These are phyloP conservation scores for Turritopsis rubra DNA, from an alignment of 30 jellyfish, hydroid and myxozoan genomes.

Conservation along the genomic window DNA sequence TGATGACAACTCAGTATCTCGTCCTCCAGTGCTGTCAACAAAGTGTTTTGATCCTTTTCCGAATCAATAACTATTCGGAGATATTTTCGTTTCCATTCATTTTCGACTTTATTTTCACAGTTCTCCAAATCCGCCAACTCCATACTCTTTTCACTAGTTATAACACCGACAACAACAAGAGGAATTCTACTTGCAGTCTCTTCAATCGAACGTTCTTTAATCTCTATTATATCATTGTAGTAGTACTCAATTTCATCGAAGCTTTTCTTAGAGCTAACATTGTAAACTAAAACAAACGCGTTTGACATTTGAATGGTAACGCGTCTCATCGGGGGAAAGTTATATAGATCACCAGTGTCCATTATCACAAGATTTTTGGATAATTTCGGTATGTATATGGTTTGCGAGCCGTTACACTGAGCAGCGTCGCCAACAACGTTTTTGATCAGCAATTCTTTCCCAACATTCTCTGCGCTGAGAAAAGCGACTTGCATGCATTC, in stretches of 20 bases:
- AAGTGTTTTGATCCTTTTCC: not conserved
- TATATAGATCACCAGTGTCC: not conserved
- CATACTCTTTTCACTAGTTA: not conserved
- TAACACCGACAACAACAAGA: not conserved
- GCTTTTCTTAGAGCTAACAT: not conserved
- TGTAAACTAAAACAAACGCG: not conserved
- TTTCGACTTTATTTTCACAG: not conserved
- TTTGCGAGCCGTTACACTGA: not conserved
- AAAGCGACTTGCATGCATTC: not conserved
- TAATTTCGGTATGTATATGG: not conserved
- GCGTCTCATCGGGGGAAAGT: not conserved
- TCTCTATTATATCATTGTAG: not conserved
- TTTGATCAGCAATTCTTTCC: not conserved
- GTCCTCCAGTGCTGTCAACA: not conserved
- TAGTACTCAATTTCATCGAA: not conserved
- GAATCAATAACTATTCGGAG: not conserved
- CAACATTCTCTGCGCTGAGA: not conserved
- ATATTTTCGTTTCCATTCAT: not conserved
- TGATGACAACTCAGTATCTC: not conserved
- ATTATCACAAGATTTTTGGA: not conserved
- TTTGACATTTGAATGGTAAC: not conserved
- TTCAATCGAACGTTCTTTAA: not conserved
- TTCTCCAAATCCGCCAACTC: not conserved
- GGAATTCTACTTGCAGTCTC: not conserved
- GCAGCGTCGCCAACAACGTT: not conserved